Evolutionary conservation across 2,113 vertebrate genomes (phyloP), one percentile per base, ranked within the genome.

Genomic region (Bambusicola thoracicus): DNA sequence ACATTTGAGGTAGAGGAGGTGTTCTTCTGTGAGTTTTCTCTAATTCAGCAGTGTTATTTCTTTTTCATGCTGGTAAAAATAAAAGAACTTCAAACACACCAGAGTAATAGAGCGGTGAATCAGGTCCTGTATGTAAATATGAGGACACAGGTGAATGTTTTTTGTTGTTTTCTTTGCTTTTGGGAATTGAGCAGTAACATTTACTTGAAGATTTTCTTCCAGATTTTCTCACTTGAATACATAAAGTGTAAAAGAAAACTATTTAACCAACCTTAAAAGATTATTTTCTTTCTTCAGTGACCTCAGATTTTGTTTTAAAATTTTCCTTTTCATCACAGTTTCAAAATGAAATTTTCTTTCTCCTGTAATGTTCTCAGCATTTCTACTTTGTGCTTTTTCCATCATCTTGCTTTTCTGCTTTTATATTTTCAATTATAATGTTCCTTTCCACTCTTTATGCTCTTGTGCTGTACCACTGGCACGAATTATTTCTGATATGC

Each of bases 401-500:
- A 5, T 53, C 9, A 56, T 58, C 5, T 3, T 11, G 5, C 61
- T 80, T 73, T 85, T n/a, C 19, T n/a, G 29, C 43, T 90, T 80
- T 56, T 48, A 19, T 11, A 2, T 46, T 67, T 92, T 84, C 2
- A 6, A 11, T 61, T 8, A 3, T 0, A 2, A 41, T 5, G 8
- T 62, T 79, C 15, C 55, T 49, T 62, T 36, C 18, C 29, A 48
- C 10, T 0, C 0, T 38, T 72, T 65, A 38, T 2, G 0, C 22
- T 66, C 44, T 29, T 46, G 14, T 10, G 9, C 63, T 91, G 8
- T 20, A 44, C 4, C n/a, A 24, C 9, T 16, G 38, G 24, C 0
- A 0, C 0, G 0, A 69, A n/a, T 20, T 2, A 0, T 85, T 81
- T 48, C 29, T 61, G 74, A 8, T 2, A 0, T 13, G 21, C 53